phyloP scores from a whole-genome alignment of 2,888 invertebrate species.

The Poecilobothrus nobilitatus region DNA sequence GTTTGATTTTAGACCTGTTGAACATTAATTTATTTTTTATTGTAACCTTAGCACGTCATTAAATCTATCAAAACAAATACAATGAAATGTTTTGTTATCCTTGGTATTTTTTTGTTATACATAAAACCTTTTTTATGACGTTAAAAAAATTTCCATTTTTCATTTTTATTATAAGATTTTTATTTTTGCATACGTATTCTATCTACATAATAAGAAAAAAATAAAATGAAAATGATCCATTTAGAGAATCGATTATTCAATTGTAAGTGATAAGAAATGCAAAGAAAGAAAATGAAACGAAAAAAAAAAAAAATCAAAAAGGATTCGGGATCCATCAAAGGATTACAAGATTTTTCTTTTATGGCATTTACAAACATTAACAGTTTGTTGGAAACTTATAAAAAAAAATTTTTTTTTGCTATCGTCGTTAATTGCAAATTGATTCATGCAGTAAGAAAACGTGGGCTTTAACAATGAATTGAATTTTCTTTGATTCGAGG shows the following conservation, averaged over 20 bases:
- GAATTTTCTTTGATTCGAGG: too few relatives aligned
- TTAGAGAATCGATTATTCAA: not conserved
- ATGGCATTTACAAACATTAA: not conserved
- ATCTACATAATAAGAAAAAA: too few relatives aligned
- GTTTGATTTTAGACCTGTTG: too few relatives aligned
- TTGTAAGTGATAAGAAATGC: not conserved
- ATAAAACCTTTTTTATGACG: too few relatives aligned
- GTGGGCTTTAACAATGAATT: not conserved
- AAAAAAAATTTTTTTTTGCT: not conserved
- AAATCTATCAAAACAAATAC: too few relatives aligned
- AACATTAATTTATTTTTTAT: too few relatives aligned
- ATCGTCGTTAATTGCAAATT: not conserved
- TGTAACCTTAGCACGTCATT: too few relatives aligned
- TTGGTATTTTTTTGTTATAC: too few relatives aligned
- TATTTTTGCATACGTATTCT: too few relatives aligned
- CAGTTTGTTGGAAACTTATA: not conserved
- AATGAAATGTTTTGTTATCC: too few relatives aligned
- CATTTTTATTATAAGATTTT: too few relatives aligned
- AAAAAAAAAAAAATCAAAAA: not conserved
- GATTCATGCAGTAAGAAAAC: conserved; percentile 1
- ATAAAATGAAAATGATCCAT: not conserved
- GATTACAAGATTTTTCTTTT: not conserved
- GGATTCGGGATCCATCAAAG: not conserved
- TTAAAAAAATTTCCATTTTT: too few relatives aligned
- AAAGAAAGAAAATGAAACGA: not conserved